A percentile compares a stretch with the other conserved stretches of the same genome.
Evolutionary conservation across 2,113 vertebrate species (phyloP).

Genomic region (rat (Rattus norvegicus)): DNA sequence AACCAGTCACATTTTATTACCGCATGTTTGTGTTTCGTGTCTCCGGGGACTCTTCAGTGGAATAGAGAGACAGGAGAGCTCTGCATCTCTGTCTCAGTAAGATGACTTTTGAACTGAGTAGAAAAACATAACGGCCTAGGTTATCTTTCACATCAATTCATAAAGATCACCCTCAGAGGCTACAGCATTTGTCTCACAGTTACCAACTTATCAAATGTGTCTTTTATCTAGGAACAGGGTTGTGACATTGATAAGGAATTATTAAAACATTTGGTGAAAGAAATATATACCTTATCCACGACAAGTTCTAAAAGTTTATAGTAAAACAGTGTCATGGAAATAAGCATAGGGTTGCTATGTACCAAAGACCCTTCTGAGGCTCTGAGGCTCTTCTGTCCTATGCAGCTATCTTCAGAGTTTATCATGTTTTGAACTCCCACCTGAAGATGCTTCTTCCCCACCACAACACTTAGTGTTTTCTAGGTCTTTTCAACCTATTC

Average conservation of each 20-base stretch:
- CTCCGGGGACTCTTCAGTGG: neutral
- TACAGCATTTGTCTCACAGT: neutral
- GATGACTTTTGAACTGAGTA: neutral
- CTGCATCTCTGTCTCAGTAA: constrained; percentile 45
- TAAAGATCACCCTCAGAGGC: neutral
- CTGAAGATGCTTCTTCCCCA: neutral
- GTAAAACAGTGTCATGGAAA: neutral
- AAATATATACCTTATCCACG: neutral
- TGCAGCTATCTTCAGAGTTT: neutral
- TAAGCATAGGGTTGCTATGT: neutral
- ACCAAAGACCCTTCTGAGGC: neutral
- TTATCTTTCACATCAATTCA: neutral
- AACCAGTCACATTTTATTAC: constrained; percentile 27
- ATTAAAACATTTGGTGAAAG: neutral
- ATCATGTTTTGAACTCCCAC: neutral
- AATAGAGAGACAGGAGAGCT: neutral
- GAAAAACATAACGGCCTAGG: neutral
- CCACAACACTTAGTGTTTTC: neutral
- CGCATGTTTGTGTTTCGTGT: neutral
- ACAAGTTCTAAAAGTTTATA: neutral
- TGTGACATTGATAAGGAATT: neutral
- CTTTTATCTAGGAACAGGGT: neutral
- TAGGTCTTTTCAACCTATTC: neutral
- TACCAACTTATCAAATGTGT: neutral
- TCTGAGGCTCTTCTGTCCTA: too few relatives aligned